Evolutionary conservation across 2,888 invertebrate genomes (phyloP).

Genomic region (Limenitis arthemis): DNA sequence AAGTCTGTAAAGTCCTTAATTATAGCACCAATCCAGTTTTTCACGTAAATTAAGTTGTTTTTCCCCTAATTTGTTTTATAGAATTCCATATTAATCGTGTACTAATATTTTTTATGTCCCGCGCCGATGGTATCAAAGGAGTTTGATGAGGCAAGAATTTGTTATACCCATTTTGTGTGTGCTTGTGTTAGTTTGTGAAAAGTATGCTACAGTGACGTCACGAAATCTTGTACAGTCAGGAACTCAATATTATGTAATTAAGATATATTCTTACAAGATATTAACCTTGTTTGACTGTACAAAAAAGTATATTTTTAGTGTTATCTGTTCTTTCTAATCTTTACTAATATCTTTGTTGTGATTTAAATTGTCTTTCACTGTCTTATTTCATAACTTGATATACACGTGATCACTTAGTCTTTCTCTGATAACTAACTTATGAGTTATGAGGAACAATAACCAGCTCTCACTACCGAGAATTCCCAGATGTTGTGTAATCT

Average conservation of each 20-base stretch:
- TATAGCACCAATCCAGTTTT: background rate
- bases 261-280: background rate
- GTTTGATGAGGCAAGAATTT: constrained; percentile 64
- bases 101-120: constrained; percentile 60
- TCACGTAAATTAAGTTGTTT: background rate
- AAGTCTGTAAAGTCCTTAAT: too few relatives aligned
- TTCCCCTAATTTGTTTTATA: background rate
- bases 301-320: background rate
- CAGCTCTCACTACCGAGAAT: too few relatives aligned
- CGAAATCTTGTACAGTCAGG: constrained; percentile 8
- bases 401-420: too few relatives aligned
- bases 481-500: too few relatives aligned
- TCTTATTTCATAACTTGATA: too few relatives aligned
- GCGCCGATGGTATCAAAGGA: constrained; percentile 61
- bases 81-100: constrained; percentile 13
- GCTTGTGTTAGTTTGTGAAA: constrained; percentile 28
- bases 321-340: too few relatives aligned
- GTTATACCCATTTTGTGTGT: constrained; percentile 26
- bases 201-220: constrained; percentile 11
- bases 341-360: too few relatives aligned
- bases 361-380: too few relatives aligned
- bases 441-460: too few relatives aligned
- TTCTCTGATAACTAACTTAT: too few relatives aligned
- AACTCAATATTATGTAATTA: background rate
- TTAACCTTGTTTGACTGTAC: background rate